phyloP scores from a whole-genome alignment of 2,113 vertebrate genomes.

The Psittacus erithacus region DNA sequence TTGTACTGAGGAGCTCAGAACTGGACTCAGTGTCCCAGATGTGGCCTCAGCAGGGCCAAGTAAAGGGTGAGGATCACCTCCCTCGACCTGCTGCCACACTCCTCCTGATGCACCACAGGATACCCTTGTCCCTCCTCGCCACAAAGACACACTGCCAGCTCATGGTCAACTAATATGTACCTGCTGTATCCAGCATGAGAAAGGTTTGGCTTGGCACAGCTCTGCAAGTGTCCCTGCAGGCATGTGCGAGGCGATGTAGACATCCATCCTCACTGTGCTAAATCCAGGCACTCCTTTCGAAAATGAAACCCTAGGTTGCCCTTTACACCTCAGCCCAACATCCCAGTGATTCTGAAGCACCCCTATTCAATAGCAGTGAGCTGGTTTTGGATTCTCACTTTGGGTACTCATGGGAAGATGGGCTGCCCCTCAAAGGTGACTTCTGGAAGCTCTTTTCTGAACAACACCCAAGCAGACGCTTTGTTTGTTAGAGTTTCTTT shows the following conservation, averaged over 20 bases:
- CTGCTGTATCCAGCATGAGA: not conserved
- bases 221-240: not conserved
- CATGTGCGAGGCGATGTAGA: fast-evolving
- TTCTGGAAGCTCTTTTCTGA: not conserved
- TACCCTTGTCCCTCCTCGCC: not conserved
- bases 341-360: not conserved
- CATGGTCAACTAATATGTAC: not conserved
- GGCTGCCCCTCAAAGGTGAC: not conserved
- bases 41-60: not conserved
- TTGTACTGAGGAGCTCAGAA: not conserved
- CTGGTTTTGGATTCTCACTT: not conserved
- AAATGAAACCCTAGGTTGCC: not conserved
- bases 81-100: not conserved
- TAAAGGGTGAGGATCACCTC: not conserved
- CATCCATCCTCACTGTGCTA: not conserved
- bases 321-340: not conserved
- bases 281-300: not conserved
- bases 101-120: not conserved
- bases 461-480: not conserved
- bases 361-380: not conserved
- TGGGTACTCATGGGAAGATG: not conserved
- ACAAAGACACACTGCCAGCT: not conserved
- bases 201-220: not conserved
- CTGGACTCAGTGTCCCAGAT: not conserved
- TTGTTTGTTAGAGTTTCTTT: not conserved